Evolutionary conservation across 2,797 vertebrate genomes (phyloP).

Genomic region (Lepidocolaptes lacrymiger): DNA sequence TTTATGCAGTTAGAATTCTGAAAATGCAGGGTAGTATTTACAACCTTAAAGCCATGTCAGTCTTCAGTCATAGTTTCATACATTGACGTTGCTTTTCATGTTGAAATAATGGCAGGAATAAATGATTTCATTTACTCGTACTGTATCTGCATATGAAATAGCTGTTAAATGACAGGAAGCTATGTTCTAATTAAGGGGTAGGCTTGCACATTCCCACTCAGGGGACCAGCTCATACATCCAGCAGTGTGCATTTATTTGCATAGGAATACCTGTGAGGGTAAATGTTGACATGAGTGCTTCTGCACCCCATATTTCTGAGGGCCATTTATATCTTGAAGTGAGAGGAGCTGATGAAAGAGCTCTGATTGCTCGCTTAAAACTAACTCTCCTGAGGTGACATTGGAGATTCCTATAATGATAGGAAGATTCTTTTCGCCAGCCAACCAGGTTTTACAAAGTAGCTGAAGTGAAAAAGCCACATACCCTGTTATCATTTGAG

Average conservation of each 20-base stretch:
- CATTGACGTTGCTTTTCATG: conserved; percentile 24
- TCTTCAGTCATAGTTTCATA: conserved; percentile 18
- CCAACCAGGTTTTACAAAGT: background rate
- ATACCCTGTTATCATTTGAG: background rate
- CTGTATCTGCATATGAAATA: conserved; percentile 12
- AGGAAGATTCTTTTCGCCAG: background rate
- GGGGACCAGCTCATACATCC: background rate
- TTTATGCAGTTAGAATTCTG: background rate
- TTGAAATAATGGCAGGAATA: conserved; percentile 16
- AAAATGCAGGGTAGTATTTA: background rate
- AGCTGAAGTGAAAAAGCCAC: background rate
- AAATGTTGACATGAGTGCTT: background rate
- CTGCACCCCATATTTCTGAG: background rate
- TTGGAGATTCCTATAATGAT: background rate
- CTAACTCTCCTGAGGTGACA: background rate
- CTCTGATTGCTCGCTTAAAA: background rate
- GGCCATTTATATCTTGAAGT: background rate
- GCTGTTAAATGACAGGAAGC: background rate
- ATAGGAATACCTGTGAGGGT: background rate
- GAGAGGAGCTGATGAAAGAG: background rate
- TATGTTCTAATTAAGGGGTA: background rate
- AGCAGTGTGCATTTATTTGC: background rate
- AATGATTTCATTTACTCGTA: conserved; percentile 15
- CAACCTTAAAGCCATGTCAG: background rate
- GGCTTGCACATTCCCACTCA: background rate